phyloP scores from a whole-genome alignment of 2,113 vertebrate genomes.

The Osmerus eperlanus region DNA sequence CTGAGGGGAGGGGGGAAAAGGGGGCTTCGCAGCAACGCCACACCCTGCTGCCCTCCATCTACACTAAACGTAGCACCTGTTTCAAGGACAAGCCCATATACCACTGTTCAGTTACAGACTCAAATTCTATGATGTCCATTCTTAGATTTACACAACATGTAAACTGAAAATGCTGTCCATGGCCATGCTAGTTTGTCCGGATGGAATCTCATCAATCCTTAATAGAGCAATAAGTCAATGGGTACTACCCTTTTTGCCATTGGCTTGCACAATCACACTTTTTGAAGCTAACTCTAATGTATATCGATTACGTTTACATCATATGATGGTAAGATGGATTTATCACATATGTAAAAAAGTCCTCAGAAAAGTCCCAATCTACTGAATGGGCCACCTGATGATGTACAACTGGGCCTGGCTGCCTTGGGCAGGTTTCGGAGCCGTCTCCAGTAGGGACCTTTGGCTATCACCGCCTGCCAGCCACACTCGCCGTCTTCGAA shows the following conservation, averaged over 20 bases:
- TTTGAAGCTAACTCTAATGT: not conserved
- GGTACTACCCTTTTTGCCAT: too few relatives aligned
- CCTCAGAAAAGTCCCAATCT: not conserved
- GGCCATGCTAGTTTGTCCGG: too few relatives aligned
- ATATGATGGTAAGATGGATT: too few relatives aligned
- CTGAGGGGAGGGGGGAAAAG: constrained; percentile 87
- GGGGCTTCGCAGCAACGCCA: constrained; percentile 76
- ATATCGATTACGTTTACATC: not conserved
- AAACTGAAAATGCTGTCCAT: too few relatives aligned
- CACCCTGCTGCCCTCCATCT: constrained; percentile 75
- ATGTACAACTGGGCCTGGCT: constrained; percentile 61
- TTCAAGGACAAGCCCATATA: constrained; percentile 6
- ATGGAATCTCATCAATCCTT: too few relatives aligned
- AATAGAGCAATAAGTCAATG: too few relatives aligned
- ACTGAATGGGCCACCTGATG: constrained; percentile 60
- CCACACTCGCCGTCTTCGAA: constrained; percentile 88
- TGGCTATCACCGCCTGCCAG: constrained; percentile 70
- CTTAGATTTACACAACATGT: too few relatives aligned
- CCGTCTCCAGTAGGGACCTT: constrained; percentile 74
- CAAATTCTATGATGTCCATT: too few relatives aligned
- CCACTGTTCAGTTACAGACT: too few relatives aligned
- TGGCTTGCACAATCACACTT: not conserved
- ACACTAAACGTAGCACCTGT: constrained; percentile 79
- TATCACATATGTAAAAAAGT: too few relatives aligned
- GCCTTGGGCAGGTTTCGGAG: constrained; percentile 61